A percentile compares a stretch with the other conserved stretches of the same genome.
phyloP scores from a whole-genome alignment of 2,113 vertebrate species.

The Colius striatus region DNA sequence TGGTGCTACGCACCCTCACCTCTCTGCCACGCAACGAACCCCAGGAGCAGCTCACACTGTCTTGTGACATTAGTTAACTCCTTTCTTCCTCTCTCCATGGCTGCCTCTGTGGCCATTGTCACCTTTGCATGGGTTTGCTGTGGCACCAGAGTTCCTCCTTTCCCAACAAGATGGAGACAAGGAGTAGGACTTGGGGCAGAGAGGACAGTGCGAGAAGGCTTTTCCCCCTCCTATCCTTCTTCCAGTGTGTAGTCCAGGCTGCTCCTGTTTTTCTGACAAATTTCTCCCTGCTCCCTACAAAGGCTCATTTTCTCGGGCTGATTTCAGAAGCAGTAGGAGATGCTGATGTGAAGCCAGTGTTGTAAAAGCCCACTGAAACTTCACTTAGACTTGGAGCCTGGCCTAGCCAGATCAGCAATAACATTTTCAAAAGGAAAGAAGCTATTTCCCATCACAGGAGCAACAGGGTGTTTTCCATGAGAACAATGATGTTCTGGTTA shows the following conservation, averaged over 20 bases:
- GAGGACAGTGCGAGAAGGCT: background rate
- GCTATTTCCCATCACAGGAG: slow-evolving; percentile 67
- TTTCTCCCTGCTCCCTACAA: slow-evolving; percentile 34
- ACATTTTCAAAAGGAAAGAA: slow-evolving; percentile 67
- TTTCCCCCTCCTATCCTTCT: background rate
- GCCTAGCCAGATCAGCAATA: slow-evolving; percentile 68
- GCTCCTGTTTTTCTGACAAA: background rate
- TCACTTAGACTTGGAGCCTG: slow-evolving; percentile 57
- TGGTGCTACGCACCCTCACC: background rate
- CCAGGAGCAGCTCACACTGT: background rate
- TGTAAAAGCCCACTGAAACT: slow-evolving; percentile 59
- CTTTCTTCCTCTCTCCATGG: background rate
- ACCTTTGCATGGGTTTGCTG: background rate
- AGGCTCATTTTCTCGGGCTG: slow-evolving; percentile 50
- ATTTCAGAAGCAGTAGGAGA: slow-evolving; percentile 66
- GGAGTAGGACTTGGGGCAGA: background rate
- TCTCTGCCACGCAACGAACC: background rate
- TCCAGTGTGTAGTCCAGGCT: background rate
- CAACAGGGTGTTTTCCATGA: slow-evolving; percentile 69
- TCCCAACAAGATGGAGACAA: background rate
- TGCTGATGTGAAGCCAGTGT: slow-evolving; percentile 20
- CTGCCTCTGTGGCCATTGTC: background rate
- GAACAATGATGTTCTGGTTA: slow-evolving; percentile 70
- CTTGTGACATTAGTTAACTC: background rate
- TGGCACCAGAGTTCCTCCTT: background rate